Percentiles rank a stretch among this genome's conserved stretches.
Conservation (phyloP, 2,888 invertebrate species). For the Coronaproctus castanopsis region DNA sequence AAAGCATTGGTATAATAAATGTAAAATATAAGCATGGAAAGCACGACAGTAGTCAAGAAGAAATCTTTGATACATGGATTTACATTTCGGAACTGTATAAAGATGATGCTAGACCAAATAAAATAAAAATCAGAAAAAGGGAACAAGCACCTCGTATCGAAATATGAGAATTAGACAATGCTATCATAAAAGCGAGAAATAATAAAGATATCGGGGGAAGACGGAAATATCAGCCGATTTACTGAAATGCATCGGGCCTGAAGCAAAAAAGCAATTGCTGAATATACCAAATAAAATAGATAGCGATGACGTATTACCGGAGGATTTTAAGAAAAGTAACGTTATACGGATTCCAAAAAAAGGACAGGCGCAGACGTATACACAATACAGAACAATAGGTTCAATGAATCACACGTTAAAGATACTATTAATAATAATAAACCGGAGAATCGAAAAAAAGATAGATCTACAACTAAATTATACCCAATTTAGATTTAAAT, state of each 20-base stretch:
- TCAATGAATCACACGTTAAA: no score
- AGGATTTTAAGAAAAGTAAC: no score
- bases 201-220: background rate
- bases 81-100: background rate
- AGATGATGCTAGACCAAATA: background rate
- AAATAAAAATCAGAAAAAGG: background rate
- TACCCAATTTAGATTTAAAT: no score
- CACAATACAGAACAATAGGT: no score
- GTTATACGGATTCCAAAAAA: background rate
- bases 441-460: no score
- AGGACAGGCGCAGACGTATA: no score
- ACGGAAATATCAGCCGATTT: background rate
- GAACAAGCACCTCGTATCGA: background rate
- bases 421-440: no score
- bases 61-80: background rate
- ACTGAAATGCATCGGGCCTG: background rate
- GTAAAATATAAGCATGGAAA: background rate
- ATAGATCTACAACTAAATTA: no score
- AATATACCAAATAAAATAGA: background rate
- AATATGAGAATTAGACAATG: background rate
- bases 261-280: background rate
- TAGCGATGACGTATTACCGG: background rate
- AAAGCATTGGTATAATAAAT: background rate
- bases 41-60: background rate
- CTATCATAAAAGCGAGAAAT: background rate